Evolutionary conservation across 53 echinoderm and acorn worm genomes (phyloP), one percentile per base, ranked within the genome.

Genomic region (Crossaster papposus): DNA sequence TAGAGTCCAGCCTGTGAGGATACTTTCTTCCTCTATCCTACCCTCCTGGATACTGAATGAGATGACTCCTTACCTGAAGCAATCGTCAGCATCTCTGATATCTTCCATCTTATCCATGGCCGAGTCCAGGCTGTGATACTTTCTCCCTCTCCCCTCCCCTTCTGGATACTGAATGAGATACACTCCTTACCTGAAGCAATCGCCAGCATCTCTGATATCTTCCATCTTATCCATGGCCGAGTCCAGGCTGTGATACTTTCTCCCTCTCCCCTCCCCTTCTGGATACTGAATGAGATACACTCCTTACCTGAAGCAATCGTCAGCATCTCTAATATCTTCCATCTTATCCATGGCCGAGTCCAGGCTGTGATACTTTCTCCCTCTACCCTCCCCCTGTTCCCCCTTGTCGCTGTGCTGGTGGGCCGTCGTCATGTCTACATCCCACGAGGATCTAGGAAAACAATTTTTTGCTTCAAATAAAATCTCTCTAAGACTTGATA

Each of bases 261-360:
- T 89, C 3, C 93, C 89, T 34, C 65, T 15, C 14, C 86, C 85
- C 23, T 92, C 90, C 3, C 37, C 81, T 18, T 89, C 83, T 38
- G 38, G 38, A 38, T 38, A 62, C 62, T 82, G 9, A 38, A 3
- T 32, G 24, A 38, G 51, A 79, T n/a, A 11, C n/a, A 80, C 15
- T 70, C 26, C 86, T 54, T 55, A 98, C 99, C 93, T 92, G 79
- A 90, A 93, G 74, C 95, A 95, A 30, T 94, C 94, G 34, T 90
- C 96, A 11, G 93, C 93, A 85, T 87, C 94, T n/a, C 89, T 83
- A 32, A 96, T 92, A 20, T 83, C 72, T 1, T 91, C 94, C 53
- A 93, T 76, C 52, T 81, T 92, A 72, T 99, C 94, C 80, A 96
- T 94, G 64, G 99, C 88, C 0, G 99, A 99, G 79, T 99, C 99